Conservation (phyloP, 1,140 invertebrate genomes). For the Plectus sambesii region DNA sequence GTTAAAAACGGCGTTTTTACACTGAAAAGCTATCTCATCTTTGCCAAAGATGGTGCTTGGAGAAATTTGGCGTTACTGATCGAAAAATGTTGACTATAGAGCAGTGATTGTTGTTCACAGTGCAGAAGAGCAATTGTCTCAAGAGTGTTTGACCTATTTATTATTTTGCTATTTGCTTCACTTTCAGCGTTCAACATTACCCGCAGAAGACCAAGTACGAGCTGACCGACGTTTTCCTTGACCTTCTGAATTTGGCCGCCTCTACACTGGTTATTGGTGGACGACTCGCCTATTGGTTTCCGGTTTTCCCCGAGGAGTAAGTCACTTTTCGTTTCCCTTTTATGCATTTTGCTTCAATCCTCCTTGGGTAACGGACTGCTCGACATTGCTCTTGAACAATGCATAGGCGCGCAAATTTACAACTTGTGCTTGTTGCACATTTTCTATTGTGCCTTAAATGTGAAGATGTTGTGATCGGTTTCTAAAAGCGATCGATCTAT, state of each 20-base stretch:
- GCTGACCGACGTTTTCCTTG: slow-evolving; percentile 48
- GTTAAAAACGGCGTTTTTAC: too few species aligned
- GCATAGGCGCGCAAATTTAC: background rate
- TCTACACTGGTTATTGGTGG: slow-evolving; percentile 45
- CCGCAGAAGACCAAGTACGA: slow-evolving; percentile 48
- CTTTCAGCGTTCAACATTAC: slow-evolving; percentile 41
- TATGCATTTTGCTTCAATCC: background rate
- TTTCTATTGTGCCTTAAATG: too few species aligned
- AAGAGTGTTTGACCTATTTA: slow-evolving; percentile 11
- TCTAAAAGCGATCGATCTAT: too few species aligned
- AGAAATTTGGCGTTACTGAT: too few species aligned
- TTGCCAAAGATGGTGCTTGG: too few species aligned
- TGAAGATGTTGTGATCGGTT: too few species aligned
- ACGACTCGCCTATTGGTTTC: slow-evolving; percentile 51
- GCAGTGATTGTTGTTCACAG: slow-evolving; percentile 10
- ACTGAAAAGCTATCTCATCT: too few species aligned
- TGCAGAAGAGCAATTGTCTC: too few species aligned
- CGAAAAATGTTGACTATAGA: too few species aligned
- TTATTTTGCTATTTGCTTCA: slow-evolving; percentile 7
- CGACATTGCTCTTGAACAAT: background rate
- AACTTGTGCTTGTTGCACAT: slow-evolving; percentile 3
- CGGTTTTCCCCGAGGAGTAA: slow-evolving; percentile 47
- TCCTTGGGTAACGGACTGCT: too few species aligned
- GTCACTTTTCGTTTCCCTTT: slow-evolving; percentile 22
- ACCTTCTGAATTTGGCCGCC: slow-evolving; percentile 50